Percentiles rank a stretch among this genome's conserved stretches.
Evolutionary conservation across 2,888 invertebrate genomes (phyloP).

Genomic region (Andrena fulva): DNA sequence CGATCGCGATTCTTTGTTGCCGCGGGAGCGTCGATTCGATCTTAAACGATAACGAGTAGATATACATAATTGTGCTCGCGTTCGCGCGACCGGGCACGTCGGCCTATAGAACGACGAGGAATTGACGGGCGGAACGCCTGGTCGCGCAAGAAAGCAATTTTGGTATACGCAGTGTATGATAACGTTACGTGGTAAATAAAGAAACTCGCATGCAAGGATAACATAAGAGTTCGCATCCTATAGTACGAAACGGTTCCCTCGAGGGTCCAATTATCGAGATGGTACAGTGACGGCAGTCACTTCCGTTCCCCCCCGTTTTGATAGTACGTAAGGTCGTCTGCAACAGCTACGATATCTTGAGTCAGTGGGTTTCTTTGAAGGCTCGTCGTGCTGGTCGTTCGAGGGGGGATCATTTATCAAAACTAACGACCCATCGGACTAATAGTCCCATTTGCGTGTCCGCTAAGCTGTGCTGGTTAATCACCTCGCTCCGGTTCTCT

Average conservation of each 20-base stretch:
- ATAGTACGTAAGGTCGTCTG: not conserved
- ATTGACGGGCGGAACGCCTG: not conserved
- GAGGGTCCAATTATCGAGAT: not conserved
- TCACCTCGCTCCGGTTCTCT: constrained; percentile 9
- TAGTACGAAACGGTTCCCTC: constrained; percentile 16
- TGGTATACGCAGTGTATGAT: constrained; percentile 45
- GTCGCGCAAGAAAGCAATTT: constrained; percentile 36
- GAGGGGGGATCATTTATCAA: constrained; percentile 8
- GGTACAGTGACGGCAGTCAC: constrained; percentile 17
- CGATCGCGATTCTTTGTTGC: not conserved
- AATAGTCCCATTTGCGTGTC: not conserved
- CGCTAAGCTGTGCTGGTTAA: constrained; percentile 23
- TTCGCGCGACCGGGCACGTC: not conserved
- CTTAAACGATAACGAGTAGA: constrained; percentile 25
- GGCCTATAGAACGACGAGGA: not conserved
- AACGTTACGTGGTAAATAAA: constrained; percentile 36
- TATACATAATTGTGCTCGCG: constrained; percentile 28
- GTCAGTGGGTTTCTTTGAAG: not conserved
- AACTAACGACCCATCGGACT: constrained; percentile 17
- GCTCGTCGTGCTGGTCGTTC: not conserved
- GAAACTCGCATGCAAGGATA: constrained; percentile 55
- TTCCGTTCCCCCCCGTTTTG: constrained; percentile 2
- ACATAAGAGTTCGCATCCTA: constrained; percentile 36
- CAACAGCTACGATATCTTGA: not conserved
- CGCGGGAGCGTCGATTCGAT: constrained; percentile 23